Evolutionary conservation across 1,140 invertebrate genomes (phyloP).

Genomic region (Heliconius nattereri): DNA sequence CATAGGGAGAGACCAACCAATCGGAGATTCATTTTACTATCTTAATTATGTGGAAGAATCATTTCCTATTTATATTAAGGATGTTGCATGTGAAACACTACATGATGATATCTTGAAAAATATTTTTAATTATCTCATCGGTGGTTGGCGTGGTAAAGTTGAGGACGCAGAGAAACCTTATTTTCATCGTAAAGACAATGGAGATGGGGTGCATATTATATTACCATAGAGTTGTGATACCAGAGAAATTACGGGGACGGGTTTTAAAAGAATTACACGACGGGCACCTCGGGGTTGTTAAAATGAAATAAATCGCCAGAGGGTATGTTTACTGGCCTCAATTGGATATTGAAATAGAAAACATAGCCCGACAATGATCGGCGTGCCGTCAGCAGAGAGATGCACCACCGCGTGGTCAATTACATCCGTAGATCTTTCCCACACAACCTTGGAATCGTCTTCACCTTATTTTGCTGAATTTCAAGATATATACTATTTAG

Average conservation of each 20-base stretch:
- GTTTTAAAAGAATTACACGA: constrained; percentile 70
- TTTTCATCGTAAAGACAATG: constrained; percentile 38
- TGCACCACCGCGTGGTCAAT: constrained; percentile 42
- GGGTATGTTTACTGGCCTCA: too few species aligned
- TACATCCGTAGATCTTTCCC: constrained; percentile 52
- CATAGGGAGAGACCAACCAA: constrained; percentile 14
- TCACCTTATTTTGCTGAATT: constrained; percentile 23
- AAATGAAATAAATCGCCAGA: too few species aligned
- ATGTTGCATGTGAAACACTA: constrained; percentile 17
- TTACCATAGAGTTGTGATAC: constrained; percentile 64
- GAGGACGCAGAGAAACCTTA: constrained; percentile 37
- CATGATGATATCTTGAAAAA: constrained; percentile 40
- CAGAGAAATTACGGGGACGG: constrained; percentile 44
- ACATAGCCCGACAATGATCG: constrained; percentile 41
- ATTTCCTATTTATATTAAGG: neutral
- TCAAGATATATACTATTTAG: neutral
- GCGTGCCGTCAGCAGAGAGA: constrained; percentile 46
- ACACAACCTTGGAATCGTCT: constrained; percentile 50
- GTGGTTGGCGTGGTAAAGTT: constrained; percentile 41
- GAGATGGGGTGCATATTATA: constrained; percentile 50
- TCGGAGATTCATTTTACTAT: constrained; percentile 14
- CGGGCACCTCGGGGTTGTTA: constrained; percentile 1
- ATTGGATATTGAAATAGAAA: constrained; percentile 64
- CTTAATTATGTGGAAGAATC: constrained; percentile 39
- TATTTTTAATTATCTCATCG: constrained; percentile 41